Percentiles rank a stretch among this genome's conserved stretches.
phyloP scores from a whole-genome alignment of 2,888 invertebrate genomes.

The Cylloceria caligata region DNA sequence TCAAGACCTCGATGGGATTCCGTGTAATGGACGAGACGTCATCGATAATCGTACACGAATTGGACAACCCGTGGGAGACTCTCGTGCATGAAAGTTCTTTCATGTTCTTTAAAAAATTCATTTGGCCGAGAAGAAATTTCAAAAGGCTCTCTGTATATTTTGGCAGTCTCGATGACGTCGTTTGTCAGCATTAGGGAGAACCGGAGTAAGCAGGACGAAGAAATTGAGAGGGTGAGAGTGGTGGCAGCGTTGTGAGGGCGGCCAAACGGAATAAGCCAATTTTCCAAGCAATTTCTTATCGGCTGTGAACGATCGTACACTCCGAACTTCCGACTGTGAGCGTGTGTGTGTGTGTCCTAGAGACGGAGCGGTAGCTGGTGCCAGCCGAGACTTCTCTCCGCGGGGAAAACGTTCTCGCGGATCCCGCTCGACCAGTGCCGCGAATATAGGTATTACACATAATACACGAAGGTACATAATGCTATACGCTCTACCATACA shows the following conservation, averaged over 20 bases:
- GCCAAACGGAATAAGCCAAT: conserved; percentile 82
- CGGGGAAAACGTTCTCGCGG: conserved; percentile 34
- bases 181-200: conserved; percentile 78
- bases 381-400: conserved; percentile 39
- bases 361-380: conserved; percentile 25
- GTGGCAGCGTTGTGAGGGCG: conserved; percentile 65
- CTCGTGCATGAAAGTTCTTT: conserved; percentile 2
- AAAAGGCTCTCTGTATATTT: conserved; percentile 29
- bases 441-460: conserved; percentile 21
- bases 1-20: conserved; percentile 36
- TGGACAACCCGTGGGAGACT: conserved; percentile 37
- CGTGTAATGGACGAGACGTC: conserved; percentile 36
- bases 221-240: conserved; percentile 49
- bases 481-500: conserved; percentile 38
- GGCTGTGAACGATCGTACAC: conserved; percentile 75
- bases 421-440: conserved; percentile 49
- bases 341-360: not conserved
- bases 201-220: conserved; percentile 29
- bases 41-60: conserved; percentile 29
- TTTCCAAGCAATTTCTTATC: conserved; percentile 83
- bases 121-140: conserved; percentile 32
- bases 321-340: conserved; percentile 7
- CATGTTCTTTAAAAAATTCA: not conserved
- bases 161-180: conserved; percentile 74
- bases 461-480: conserved; percentile 12